Evolutionary conservation across 2,888 invertebrate species (phyloP).

Genomic region (Nomada fucata): DNA sequence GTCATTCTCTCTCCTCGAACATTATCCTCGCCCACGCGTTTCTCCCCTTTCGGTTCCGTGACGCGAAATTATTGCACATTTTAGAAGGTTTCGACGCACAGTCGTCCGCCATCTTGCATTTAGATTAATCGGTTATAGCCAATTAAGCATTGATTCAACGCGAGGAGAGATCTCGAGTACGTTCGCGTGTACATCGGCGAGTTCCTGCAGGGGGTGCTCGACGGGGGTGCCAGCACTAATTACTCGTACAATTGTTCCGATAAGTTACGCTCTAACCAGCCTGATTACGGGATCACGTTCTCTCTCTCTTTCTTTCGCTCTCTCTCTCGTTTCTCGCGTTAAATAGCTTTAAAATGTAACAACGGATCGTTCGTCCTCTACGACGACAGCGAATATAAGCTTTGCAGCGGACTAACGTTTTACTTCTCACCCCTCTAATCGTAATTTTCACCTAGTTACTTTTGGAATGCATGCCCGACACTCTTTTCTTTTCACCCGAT

Average conservation of each 20-base stretch:
- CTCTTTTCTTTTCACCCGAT: neutral
- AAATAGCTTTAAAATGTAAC: conserved; percentile 56
- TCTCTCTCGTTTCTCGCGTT: conserved; percentile 31
- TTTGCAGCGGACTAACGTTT: conserved; percentile 52
- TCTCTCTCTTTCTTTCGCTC: neutral
- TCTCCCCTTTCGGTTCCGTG: too few relatives aligned
- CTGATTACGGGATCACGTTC: conserved; percentile 47
- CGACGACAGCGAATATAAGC: conserved; percentile 62
- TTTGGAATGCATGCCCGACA: conserved; percentile 71
- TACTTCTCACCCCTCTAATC: conserved; percentile 15
- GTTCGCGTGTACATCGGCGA: neutral
- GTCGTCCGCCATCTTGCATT: neutral
- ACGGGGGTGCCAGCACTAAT: conserved; percentile 67
- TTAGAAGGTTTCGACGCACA: neutral
- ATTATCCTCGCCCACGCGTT: too few relatives aligned
- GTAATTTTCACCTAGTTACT: conserved; percentile 54
- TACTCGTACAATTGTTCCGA: conserved; percentile 37
- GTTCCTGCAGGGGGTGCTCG: conserved; percentile 49
- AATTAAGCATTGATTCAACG: neutral
- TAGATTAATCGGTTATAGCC: neutral
- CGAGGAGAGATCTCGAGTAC: neutral
- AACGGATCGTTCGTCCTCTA: conserved; percentile 65
- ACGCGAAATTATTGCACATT: neutral
- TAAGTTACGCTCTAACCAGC: conserved; percentile 44
- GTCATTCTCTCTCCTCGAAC: too few relatives aligned